phyloP scores from a whole-genome alignment of 2,888 invertebrate genomes.

The Ctenicera cuprea region DNA sequence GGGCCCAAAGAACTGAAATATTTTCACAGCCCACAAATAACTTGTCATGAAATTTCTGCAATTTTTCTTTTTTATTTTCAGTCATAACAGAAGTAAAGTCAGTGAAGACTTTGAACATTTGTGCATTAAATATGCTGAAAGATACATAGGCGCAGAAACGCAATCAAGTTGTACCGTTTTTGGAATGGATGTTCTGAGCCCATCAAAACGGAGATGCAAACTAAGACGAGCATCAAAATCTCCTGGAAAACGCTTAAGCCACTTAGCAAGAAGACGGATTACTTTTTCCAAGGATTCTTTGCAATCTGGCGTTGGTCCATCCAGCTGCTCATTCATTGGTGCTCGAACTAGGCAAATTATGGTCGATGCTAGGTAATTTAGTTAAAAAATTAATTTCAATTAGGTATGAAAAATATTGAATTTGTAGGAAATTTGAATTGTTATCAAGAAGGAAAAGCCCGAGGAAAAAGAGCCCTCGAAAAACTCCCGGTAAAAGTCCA shows the following conservation, averaged over 20 bases:
- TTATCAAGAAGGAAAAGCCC: conserved; percentile 68
- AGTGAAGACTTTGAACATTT: conserved; percentile 84
- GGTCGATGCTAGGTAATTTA: conserved; percentile 79
- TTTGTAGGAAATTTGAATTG: conserved; percentile 69
- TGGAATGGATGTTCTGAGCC: conserved; percentile 78
- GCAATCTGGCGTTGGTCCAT: conserved; percentile 19
- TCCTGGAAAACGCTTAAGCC: conserved; percentile 85
- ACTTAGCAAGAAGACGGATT: conserved; percentile 84
- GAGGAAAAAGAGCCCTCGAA: conserved; percentile 72
- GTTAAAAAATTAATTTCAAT: conserved; percentile 14
- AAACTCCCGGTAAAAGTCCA: conserved; percentile 76
- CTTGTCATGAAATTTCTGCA: neutral
- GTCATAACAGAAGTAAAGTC: conserved; percentile 82
- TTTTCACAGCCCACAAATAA: no score
- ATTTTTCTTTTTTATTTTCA: no score
- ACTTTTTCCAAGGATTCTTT: conserved; percentile 80
- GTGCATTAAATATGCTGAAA: conserved; percentile 79
- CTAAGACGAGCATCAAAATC: conserved; percentile 76
- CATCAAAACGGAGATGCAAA: conserved; percentile 76
- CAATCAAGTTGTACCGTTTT: conserved; percentile 80
- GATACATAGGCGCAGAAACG: conserved; percentile 86
- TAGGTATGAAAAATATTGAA: conserved; percentile 7
- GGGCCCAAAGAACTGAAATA: no score
- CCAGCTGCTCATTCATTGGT: conserved; percentile 67
- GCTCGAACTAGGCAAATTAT: conserved; percentile 76